Base-by-base conservation (phyloP, 1,140 invertebrate species). In the Drosophila cardini region DNA sequence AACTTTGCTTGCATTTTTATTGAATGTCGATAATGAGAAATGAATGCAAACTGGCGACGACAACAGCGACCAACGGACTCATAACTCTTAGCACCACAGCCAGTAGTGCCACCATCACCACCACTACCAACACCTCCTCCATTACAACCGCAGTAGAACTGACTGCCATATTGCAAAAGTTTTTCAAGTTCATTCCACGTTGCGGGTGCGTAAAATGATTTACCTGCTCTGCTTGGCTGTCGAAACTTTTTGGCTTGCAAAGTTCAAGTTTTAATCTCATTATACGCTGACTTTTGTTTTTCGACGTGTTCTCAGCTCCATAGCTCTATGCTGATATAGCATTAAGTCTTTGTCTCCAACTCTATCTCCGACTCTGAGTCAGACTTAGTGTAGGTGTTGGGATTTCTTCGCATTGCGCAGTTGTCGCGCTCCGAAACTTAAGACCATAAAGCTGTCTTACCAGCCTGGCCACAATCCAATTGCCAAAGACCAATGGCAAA, bases 211-310 rank as follows among this genome's bases (percentile, higher is more conserved):
- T 90, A 85, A 89, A 90, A 90, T 89, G 84, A 89, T 90, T 89
- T 89, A 89, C 84, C 84, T 89, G 82, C 75, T 70, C 75, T 70
- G 56, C 60, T 78, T 76, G 79, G 60, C 80, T 89, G 80, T 87
- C 84, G 72, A 90, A 87, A 87, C 73, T 87, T 87, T 87, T 80
- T 76, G 64, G 64, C 71, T 85, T 72, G 85, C 67, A 80, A 89
- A 89, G 84, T 89, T 89, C 77, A 90, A 90, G 73, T 90, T 89
- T 90, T 89, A 89, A 89, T 89, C 84, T 90, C 84, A 89, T 89
- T 89, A 89, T 89, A 90, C 85, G 84, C 77, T 90, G 84, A 89
- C 84, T 89, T 90, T 89, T 89, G 84, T 89, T 87, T 79, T 72
- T 84, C 77, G 76, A 84, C 84, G 63, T 75, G 70, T 72, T 73